Percentiles rank a stretch among this genome's conserved stretches.
Conservation (phyloP, 1,140 invertebrate species). For the Goniozus legneri region DNA sequence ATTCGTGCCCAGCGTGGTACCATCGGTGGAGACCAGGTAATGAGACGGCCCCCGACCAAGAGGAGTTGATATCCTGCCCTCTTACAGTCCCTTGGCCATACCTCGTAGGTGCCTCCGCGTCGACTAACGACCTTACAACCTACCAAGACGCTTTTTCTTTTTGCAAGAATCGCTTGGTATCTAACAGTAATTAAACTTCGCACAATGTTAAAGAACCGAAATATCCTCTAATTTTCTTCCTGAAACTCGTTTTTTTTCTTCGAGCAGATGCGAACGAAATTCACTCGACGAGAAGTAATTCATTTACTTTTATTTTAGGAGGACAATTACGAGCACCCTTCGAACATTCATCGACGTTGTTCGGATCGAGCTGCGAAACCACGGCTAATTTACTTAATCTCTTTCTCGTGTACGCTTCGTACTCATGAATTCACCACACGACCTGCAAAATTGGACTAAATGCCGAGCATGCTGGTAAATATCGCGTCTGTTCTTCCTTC, state of each 20-base stretch:
- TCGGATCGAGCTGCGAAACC: background rate
- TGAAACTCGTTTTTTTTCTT: background rate
- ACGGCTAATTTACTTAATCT: slow-evolving; percentile 41
- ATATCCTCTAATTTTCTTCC: too few species aligned
- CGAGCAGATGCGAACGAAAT: background rate
- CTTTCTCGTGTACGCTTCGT: slow-evolving; percentile 5
- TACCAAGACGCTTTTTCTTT: too few species aligned
- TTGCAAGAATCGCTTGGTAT: too few species aligned
- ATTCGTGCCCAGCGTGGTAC: slow-evolving; percentile 48
- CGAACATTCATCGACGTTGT: too few species aligned
- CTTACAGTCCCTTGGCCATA: slow-evolving; percentile 24
- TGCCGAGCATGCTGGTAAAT: slow-evolving; percentile 11
- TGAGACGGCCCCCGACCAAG: slow-evolving; percentile 55
- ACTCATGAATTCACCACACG: slow-evolving; percentile 27
- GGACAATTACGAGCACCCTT: too few species aligned
- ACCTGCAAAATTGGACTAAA: slow-evolving; percentile 26
- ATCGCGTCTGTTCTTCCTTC: too few species aligned
- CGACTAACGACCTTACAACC: slow-evolving; percentile 17
- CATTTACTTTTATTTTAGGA: too few species aligned
- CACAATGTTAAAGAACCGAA: too few species aligned
- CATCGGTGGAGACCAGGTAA: slow-evolving; percentile 45
- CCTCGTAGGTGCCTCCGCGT: slow-evolving; percentile 18
- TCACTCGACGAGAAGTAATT: slow-evolving; percentile 19
- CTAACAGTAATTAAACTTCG: too few species aligned
- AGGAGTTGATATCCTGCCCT: slow-evolving; percentile 40